phyloP scores from a whole-genome alignment of 2,113 vertebrate genomes.

The Meles meles region DNA sequence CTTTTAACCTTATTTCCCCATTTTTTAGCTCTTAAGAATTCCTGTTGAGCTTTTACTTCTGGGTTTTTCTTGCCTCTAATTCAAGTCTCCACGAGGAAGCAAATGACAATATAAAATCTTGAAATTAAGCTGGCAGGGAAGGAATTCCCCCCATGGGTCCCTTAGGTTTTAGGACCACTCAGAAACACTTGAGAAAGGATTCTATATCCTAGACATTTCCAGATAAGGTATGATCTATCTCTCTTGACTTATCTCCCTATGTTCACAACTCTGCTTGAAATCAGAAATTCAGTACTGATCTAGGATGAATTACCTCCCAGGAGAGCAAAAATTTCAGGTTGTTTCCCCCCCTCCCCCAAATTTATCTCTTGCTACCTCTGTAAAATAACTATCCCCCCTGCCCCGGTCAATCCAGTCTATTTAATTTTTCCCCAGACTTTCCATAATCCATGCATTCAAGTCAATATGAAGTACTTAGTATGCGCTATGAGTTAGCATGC shows the following conservation, averaged over 20 bases:
- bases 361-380: background rate
- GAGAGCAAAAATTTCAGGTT: background rate
- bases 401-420: background rate
- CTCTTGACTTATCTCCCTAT: background rate
- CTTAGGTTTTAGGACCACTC: background rate
- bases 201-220: conserved; percentile 21
- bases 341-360: background rate
- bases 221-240: background rate
- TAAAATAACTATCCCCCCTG: background rate
- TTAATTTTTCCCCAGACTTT: background rate
- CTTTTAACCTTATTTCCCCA: background rate
- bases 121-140: conserved; percentile 10
- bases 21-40: conserved; percentile 6
- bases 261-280: background rate
- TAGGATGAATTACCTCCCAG: background rate
- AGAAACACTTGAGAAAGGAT: conserved; percentile 11
- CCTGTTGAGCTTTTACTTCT: background rate
- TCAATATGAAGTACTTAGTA: background rate
- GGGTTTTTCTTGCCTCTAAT: background rate
- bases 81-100: background rate
- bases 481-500: background rate
- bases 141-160: background rate
- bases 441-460: background rate
- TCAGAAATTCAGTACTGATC: background rate
- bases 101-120: background rate